These are phyloP conservation scores for Acholoe squamosa DNA, from an alignment of 2,888 invertebrate species.

Conservation along the genomic window DNA sequence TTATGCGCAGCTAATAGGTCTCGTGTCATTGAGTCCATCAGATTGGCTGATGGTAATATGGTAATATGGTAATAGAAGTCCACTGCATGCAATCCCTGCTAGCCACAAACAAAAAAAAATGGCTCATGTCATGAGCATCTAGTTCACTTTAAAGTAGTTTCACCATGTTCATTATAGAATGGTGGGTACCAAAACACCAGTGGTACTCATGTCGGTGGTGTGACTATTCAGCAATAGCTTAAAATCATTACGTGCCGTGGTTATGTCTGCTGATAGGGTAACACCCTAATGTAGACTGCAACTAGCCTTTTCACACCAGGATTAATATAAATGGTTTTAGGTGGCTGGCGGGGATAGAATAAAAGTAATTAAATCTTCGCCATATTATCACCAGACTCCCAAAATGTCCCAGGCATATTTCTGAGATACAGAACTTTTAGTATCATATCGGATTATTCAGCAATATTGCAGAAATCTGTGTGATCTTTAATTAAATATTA, in stretches of 20 bases:
- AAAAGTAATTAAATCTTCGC: too few species aligned
- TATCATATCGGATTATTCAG: too few species aligned
- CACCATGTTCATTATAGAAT: neutral
- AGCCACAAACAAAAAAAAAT: neutral
- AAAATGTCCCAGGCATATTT: too few species aligned
- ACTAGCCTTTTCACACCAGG: too few species aligned
- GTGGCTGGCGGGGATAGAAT: too few species aligned
- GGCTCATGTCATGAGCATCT: neutral
- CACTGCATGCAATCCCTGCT: neutral
- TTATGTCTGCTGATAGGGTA: too few species aligned
- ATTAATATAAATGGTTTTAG: too few species aligned
- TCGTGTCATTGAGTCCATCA: conserved; percentile 17
- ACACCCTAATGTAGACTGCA: too few species aligned
- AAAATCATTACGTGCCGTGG: neutral
- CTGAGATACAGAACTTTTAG: too few species aligned
- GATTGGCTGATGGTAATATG: neutral
- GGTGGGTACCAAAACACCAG: neutral
- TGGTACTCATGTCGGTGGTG: neutral
- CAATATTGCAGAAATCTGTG: too few species aligned
- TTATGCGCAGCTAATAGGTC: neutral
- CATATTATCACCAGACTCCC: too few species aligned
- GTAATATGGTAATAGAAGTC: conserved; percentile 6
- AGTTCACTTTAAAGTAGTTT: neutral
- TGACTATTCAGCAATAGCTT: neutral
- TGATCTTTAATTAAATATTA: too few species aligned